Percentiles rank a stretch among this genome's conserved stretches.
These are phyloP conservation scores for Zenarchopterus dispar DNA, from an alignment of 2,797 vertebrate genomes.

Conservation along the genomic window DNA sequence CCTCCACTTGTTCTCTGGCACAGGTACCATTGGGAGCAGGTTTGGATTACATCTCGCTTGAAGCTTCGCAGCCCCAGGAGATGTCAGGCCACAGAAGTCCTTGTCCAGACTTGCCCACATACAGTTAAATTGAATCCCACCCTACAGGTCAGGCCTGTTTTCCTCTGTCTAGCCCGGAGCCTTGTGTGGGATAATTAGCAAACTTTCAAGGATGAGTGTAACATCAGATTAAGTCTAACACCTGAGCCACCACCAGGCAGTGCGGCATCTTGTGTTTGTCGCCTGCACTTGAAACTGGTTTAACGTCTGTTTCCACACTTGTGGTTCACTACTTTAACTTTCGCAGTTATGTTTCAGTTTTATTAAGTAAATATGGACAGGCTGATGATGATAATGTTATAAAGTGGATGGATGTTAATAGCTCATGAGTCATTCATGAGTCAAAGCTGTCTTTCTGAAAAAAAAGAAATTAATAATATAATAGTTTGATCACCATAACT, in stretches of 20 bases:
- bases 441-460: neutral
- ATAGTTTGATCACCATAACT: neutral
- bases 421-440: neutral
- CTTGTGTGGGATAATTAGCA: slow-evolving; percentile 68
- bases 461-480: neutral
- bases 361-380: neutral
- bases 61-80: slow-evolving; percentile 45
- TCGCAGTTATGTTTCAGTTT: neutral
- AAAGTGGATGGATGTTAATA: neutral
- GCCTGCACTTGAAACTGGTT: slow-evolving; percentile 10
- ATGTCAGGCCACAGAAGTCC: slow-evolving; percentile 47
- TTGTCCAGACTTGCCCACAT: slow-evolving; percentile 81
- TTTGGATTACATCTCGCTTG: slow-evolving; percentile 52
- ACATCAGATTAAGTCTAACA: slow-evolving; percentile 65
- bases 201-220: slow-evolving; percentile 54
- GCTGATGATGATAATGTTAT: neutral
- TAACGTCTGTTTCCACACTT: slow-evolving; percentile 4
- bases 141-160: slow-evolving; percentile 78
- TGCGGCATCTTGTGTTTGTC: slow-evolving; percentile 2
- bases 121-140: slow-evolving; percentile 66
- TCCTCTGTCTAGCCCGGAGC: slow-evolving; percentile 60
- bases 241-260: slow-evolving; percentile 39
- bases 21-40: slow-evolving; percentile 51
- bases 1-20: slow-evolving; percentile 67
- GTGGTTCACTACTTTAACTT: neutral